Percentiles rank a stretch among this genome's conserved stretches.
phyloP scores from a whole-genome alignment of 1,140 invertebrate species.

The Bicyclus anynana region DNA sequence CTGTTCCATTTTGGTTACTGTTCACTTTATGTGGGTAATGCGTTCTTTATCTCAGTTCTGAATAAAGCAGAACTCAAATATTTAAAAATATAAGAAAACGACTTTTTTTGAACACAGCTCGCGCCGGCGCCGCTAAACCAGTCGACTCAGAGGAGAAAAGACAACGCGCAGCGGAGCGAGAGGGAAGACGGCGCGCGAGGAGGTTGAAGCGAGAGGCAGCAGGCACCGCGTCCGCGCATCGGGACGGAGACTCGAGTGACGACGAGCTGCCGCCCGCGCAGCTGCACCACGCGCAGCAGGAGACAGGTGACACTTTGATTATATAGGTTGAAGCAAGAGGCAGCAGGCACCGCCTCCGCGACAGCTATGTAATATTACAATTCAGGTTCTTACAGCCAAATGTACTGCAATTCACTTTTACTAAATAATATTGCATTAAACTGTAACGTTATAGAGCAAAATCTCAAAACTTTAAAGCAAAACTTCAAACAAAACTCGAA shows the following conservation, averaged over 20 bases:
- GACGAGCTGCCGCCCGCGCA: conserved; percentile 94
- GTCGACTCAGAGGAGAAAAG: conserved; percentile 80
- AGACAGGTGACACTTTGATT: conserved; percentile 45
- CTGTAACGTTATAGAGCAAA: too few relatives aligned
- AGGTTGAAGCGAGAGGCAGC: conserved; percentile 65
- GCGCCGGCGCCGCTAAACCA: conserved; percentile 35
- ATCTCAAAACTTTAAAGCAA: too few relatives aligned
- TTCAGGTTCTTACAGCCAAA: too few relatives aligned
- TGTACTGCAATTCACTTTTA: too few relatives aligned
- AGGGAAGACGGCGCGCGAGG: conserved; percentile 89
- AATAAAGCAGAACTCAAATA: too few relatives aligned
- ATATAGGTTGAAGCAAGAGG: conserved; percentile 69
- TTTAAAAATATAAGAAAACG: too few relatives aligned
- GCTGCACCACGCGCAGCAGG: conserved; percentile 77
- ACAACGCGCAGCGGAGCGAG: conserved; percentile 90
- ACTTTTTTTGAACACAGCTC: conserved; percentile 29
- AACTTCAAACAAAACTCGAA: too few relatives aligned
- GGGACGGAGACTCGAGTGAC: conserved; percentile 98
- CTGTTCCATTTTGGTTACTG: too few relatives aligned
- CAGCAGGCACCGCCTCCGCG: conserved; percentile 53
- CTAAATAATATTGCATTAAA: too few relatives aligned
- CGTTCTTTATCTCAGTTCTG: too few relatives aligned
- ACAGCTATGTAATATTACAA: too few relatives aligned
- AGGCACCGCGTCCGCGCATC: conserved; percentile 79
- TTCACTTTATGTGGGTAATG: too few relatives aligned